phyloP scores from a whole-genome alignment of 1,140 invertebrate genomes.

The Drosophila pseudoananassae region DNA sequence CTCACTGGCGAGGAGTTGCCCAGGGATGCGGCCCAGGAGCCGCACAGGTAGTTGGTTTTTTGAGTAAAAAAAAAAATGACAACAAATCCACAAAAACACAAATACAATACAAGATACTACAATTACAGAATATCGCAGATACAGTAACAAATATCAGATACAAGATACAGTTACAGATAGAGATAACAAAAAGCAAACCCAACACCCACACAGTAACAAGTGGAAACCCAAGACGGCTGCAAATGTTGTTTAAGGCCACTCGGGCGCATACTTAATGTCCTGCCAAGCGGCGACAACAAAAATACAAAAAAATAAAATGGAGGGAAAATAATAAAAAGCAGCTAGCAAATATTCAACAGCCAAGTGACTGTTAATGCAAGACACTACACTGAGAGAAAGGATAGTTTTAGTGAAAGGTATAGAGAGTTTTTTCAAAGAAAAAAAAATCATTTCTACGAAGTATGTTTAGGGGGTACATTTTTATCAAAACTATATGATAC shows the following conservation, averaged over 20 bases:
- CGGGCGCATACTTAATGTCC: conserved; percentile 48
- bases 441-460: too few relatives aligned
- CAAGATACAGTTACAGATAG: conserved; percentile 5
- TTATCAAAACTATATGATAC: too few relatives aligned
- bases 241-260: conserved; percentile 15
- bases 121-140: too few relatives aligned
- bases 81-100: conserved; percentile 14
- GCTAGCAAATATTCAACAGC: conserved; percentile 12
- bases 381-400: neutral
- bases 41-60: conserved; percentile 54
- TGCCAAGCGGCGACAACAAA: conserved; percentile 6
- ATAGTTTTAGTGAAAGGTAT: neutral
- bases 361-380: conserved; percentile 2
- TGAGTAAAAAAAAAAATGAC: conserved; percentile 1
- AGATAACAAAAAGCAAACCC: neutral
- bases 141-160: too few relatives aligned
- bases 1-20: conserved; percentile 45
- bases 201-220: neutral
- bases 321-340: conserved; percentile 7
- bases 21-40: conserved; percentile 2
- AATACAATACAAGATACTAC: neutral
- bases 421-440: neutral
- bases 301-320: neutral
- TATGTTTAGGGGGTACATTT: too few relatives aligned
- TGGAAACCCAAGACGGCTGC: neutral